Conservation (phyloP, 2,888 invertebrate genomes). For the Acrocyrtus sp. region DNA sequence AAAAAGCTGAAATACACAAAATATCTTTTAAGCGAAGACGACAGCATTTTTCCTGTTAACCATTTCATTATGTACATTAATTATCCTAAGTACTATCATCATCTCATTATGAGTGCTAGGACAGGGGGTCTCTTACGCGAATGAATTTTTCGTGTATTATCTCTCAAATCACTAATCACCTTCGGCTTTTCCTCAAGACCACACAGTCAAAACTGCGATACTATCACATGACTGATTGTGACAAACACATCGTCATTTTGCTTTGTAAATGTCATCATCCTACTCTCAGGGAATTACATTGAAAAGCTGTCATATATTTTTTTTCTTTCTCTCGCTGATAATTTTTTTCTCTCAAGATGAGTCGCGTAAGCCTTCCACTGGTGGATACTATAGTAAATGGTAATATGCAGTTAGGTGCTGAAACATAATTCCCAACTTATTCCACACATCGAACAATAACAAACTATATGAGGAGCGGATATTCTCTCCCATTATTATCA, state of each 20-base stretch:
- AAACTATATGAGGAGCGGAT: no score
- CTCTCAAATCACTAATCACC: not conserved
- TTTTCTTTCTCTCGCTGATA: not conserved
- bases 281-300: not conserved
- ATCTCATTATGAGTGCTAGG: no score
- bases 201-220: no score
- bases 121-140: no score
- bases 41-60: not conserved
- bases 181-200: not conserved
- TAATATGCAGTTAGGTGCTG: not conserved
- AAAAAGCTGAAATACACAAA: no score
- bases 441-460: no score
- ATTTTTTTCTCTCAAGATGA: not conserved
- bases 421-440: no score
- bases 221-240: not conserved
- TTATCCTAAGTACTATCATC: not conserved
- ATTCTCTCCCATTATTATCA: slow-evolving; percentile 2
- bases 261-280: not conserved
- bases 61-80: not conserved
- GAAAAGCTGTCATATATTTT: not conserved
- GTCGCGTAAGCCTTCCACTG: not conserved
- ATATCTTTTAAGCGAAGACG: no score
- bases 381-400: not conserved
- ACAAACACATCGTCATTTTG: no score
- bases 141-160: no score